Evolutionary conservation across 2,797 vertebrate species (phyloP).

Genomic region (Phrynocephalus forsythii): DNA sequence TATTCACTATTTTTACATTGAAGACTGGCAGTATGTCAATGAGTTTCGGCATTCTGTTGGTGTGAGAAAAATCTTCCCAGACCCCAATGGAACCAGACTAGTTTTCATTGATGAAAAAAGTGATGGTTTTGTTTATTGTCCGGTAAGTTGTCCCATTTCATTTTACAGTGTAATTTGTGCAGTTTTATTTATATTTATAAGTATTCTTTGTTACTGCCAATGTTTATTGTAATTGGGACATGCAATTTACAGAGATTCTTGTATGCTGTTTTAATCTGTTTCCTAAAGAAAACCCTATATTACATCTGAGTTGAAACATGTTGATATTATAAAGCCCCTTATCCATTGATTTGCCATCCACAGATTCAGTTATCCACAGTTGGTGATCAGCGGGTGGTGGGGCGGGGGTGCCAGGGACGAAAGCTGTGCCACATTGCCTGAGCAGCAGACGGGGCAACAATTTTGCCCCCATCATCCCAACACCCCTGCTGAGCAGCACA

Average conservation of each 20-base stretch:
- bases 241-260: neutral
- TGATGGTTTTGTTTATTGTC: slow-evolving; percentile 91
- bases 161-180: neutral
- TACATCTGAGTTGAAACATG: neutral
- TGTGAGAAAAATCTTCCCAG: slow-evolving; percentile 92
- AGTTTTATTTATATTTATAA: neutral
- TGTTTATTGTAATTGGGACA: neutral
- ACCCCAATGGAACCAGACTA: slow-evolving; percentile 88
- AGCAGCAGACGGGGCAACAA: neutral
- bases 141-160: slow-evolving; percentile 77
- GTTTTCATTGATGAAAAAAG: slow-evolving; percentile 95
- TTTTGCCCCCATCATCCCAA: no score
- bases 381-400: no score
- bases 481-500: no score
- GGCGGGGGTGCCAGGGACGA: no score
- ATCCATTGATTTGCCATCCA: no score
- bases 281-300: neutral
- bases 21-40: slow-evolving; percentile 93
- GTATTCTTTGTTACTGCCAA: neutral
- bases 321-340: neutral
- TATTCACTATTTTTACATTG: slow-evolving; percentile 90
- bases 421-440: neutral
- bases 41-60: slow-evolving; percentile 90
- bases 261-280: neutral
- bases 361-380: no score